These are phyloP conservation scores for Morone chrysops DNA, from an alignment of 2,113 vertebrate genomes.

Conservation along the genomic window DNA sequence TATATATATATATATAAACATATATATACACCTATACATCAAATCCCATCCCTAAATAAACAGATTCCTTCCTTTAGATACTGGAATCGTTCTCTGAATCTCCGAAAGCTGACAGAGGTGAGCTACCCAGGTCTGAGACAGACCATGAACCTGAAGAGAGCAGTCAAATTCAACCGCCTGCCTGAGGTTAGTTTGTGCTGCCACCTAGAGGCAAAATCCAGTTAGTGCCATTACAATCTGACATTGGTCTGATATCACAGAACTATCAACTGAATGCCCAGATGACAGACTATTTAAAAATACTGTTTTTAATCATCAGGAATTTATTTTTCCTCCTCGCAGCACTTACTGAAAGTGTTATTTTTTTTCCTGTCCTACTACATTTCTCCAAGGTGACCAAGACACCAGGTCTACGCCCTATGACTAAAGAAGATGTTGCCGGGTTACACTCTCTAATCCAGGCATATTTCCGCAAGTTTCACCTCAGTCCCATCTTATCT, in stretches of 20 bases:
- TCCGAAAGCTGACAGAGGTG: conserved; percentile 93
- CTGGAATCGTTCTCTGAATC: conserved; percentile 94
- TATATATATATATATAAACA: no score
- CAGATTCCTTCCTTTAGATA: conserved; percentile 80
- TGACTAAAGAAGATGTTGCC: conserved; percentile 87
- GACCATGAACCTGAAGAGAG: conserved; percentile 93
- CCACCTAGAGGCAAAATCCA: conserved; percentile 41
- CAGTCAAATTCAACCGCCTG: conserved; percentile 92
- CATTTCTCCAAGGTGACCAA: conserved; percentile 84
- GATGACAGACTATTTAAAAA: not conserved
- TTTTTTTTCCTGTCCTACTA: not conserved
- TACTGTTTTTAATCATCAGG: not conserved
- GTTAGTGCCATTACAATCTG: not conserved
- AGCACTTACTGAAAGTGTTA: not conserved
- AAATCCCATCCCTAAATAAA: not conserved
- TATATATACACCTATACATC: not conserved
- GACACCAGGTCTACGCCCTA: conserved; percentile 87
- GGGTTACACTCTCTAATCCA: conserved; percentile 86
- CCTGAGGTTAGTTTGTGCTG: conserved; percentile 88
- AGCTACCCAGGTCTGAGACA: conserved; percentile 91
- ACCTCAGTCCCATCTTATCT: conserved; percentile 88
- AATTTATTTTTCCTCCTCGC: not conserved
- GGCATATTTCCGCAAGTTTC: conserved; percentile 87
- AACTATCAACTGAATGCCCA: no score
- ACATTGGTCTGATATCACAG: not conserved